Base-by-base conservation (phyloP, 2,113 vertebrate genomes). In the Felis chaus region DNA sequence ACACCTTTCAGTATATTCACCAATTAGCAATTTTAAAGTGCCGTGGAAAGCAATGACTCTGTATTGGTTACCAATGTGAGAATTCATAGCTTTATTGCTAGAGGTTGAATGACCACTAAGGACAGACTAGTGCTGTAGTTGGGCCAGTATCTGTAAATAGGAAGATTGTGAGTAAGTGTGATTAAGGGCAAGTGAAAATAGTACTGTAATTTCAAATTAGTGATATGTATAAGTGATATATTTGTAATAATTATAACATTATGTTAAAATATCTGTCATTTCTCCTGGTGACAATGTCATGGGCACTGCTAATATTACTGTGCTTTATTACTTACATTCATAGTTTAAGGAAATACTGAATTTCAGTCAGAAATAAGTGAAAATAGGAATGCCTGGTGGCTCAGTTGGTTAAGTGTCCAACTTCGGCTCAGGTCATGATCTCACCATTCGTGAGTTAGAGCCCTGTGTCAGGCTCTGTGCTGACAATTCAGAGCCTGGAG, bases 281-380 rank as follows among this genome's bases (percentile, higher is more conserved):
- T 87, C 16, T 97, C 10, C 78, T 80, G 39, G 69, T 68, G 66
- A 94, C 55, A 69, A 76, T 82, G 80, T 86, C 10, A 55, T 8
- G 19, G 15, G 31, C 45, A 65, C 39, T 89, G 39, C 21, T 61
- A 15, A 41, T 50, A 92, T 19, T 74, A 50, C 33, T 36, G 12
- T 66, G 50, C 29, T 74, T 94, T 94, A 25, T 92, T 66, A 41
- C 3, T 93, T 65, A 82, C 12, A 83, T 55, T 79, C 14, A 16
- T 65, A 68, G 50, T 41, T 85, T 84, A 74, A 69, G 31, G 31
- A 78, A 96, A 84, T 79, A 36, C 14, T 88, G 57, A 73, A 39
- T 93, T 95, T 95, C 6, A 78, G 3, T 95, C 45, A 92, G n/a
- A 83, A 48, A 57, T 61, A 71, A 91, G 27, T 65, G 76, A 95